Evolutionary conservation across 2,888 invertebrate species (phyloP), one percentile per base, ranked within the genome.

Genomic region (Clitarchus hookeri): DNA sequence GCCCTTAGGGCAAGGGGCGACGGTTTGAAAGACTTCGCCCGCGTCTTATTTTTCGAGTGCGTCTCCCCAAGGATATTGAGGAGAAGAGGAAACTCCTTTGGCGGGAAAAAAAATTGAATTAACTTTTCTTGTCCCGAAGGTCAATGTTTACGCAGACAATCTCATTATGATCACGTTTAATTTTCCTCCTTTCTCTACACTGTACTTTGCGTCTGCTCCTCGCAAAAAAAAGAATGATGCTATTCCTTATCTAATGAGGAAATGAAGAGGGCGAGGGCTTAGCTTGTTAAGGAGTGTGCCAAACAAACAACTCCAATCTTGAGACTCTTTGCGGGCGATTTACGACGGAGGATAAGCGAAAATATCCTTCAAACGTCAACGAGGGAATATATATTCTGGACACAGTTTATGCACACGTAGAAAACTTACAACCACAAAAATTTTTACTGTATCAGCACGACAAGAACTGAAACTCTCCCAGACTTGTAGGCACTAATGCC

Each of bases 61-160:
- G 65, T 65, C 65, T 65, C 65, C n/a, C 65, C 16, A 23, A 65
- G 48, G n/a, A 65, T 65, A 1, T n/a, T 65, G 16, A 65, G n/a
- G 65, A 65, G 6, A 23, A n/a, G n/a, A n/a, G 6, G 16, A 19
- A 19, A n/a, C 8, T 23, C 16, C 65, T n/a, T 65, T 0, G n/a
- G 36, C 4, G 36, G 36, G 4, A 36, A 65, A 65, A 65, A 65
- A 65, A 65, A 65, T 65, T 65, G n/a, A 65, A 65, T 23, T 65
- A 65, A 65, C 65, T 65, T 65, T 48, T 65, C 65, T n/a, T 1
- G 19, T 65, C 23, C 65, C 65, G 19, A n/a, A 16, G 65, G 65
- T 65, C 65, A 65, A 11, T 65, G 65, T 65, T 65, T 65, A 65
- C 65, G n/a, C 65, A n/a, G 65, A n/a, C 65, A 65, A 65, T 65